A percentile compares a stretch with the other conserved stretches of the same genome.
Evolutionary conservation across 30 jellyfish, hydroid and myxozoan genomes (phyloP).

Genomic region (Pelagia noctiluca): DNA sequence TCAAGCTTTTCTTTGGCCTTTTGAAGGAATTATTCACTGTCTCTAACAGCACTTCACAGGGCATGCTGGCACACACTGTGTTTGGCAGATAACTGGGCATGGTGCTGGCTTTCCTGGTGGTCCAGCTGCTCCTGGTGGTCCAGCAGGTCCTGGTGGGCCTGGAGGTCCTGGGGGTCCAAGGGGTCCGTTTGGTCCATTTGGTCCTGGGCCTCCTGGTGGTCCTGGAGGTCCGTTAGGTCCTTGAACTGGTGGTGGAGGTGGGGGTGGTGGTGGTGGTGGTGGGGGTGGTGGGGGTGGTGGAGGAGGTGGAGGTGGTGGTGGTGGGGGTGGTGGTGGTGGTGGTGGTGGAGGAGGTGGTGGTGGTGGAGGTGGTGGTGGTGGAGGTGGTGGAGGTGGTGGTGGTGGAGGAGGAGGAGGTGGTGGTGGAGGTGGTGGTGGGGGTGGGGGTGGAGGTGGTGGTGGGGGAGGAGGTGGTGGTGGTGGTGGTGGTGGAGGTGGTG

Average conservation of each 20-base stretch:
- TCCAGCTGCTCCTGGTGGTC: slow-evolving; percentile 99
- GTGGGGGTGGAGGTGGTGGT: too few relatives aligned
- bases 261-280: slow-evolving; percentile 94
- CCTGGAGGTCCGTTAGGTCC: slow-evolving; percentile 99
- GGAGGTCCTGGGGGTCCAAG: slow-evolving; percentile 99
- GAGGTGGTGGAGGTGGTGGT: slow-evolving; percentile 91
- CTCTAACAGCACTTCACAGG: background rate
- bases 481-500: slow-evolving; percentile 96
- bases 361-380: slow-evolving; percentile 95
- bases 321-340: slow-evolving; percentile 82
- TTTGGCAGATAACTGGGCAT: slow-evolving; percentile 93
- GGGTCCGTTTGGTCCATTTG: slow-evolving; percentile 99
- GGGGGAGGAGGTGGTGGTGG: too few relatives aligned
- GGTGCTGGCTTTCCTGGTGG: slow-evolving; percentile 95
- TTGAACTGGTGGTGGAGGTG: slow-evolving; percentile 88
- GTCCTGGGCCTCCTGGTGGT: slow-evolving; percentile 98
- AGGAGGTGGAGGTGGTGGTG: slow-evolving; percentile 89
- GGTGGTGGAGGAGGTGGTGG: slow-evolving; percentile 83
- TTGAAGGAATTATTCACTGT: background rate
- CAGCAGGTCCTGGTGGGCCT: slow-evolving; percentile 99
- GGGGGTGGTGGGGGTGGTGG: slow-evolving; percentile 92
- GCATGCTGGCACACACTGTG: slow-evolving; percentile 57
- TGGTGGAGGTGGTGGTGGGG: slow-evolving; percentile 96
- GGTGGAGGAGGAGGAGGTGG: slow-evolving; percentile 96
- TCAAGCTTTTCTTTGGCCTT: background rate